Evolutionary conservation across 2,888 invertebrate genomes (phyloP).

Genomic region (Notodonta dromedarius): DNA sequence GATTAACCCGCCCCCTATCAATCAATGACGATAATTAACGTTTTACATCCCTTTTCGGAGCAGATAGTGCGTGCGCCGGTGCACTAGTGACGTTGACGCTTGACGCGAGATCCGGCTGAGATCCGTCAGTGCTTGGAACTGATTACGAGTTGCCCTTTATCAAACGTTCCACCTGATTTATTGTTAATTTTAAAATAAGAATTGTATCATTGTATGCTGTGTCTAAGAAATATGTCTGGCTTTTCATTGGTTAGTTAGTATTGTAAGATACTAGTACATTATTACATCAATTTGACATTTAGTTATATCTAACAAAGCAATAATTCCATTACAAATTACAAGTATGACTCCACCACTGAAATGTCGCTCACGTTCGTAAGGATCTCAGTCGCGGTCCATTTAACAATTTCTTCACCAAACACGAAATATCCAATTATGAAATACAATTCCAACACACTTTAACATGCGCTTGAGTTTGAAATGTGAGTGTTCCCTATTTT

Average conservation of each 20-base stretch:
- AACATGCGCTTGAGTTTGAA: neutral
- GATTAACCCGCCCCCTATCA: constrained; percentile 15
- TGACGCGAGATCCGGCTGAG: constrained; percentile 23
- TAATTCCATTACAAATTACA: neutral
- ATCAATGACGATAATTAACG: constrained; percentile 26
- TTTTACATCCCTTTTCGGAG: constrained; percentile 20
- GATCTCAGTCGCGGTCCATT: constrained; percentile 2
- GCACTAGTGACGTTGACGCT: constrained; percentile 32
- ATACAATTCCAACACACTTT: neutral
- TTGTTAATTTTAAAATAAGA: neutral
- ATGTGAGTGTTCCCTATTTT: neutral
- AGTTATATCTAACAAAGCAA: neutral
- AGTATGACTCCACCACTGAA: neutral
- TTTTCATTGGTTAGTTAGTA: neutral
- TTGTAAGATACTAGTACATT: too few relatives aligned
- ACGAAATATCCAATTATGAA: neutral
- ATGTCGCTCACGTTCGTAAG: neutral
- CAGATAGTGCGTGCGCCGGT: constrained; percentile 32
- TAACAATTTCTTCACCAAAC: neutral
- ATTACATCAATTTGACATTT: neutral
- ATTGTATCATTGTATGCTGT: neutral
- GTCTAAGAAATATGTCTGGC: too few relatives aligned
- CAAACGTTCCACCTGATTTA: constrained; percentile 6
- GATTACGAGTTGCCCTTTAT: constrained; percentile 15
- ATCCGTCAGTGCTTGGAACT: constrained; percentile 23